Evolutionary conservation across 2,113 vertebrate genomes (phyloP), one percentile per base, ranked within the genome.

Genomic region (Proterorhinus semilunaris): DNA sequence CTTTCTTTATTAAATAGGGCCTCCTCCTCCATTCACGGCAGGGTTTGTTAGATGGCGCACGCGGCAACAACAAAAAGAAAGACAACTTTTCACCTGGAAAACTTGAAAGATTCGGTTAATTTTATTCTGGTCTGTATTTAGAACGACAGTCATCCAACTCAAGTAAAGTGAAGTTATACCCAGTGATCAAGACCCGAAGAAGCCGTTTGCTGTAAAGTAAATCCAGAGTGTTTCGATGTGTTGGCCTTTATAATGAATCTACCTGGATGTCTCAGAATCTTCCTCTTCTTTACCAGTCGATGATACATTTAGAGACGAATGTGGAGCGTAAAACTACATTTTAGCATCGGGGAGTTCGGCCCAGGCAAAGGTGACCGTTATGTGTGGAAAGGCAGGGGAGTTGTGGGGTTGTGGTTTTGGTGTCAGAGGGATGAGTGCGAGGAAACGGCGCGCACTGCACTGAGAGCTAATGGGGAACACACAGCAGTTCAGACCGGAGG

Each of bases 391-490:
- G 53, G 78, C 79, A 72, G 61, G 27, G 58, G 80, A 69, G 68
- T 79, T 69, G 63, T 48, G 54, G n/a, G 55, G 13, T 58, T 61
- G 68, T 10, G 15, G 46, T 55, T 55, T 55, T 12, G 71, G 65
- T 36, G 79, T 76, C 82, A 78, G 83, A 78, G 11, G 86, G 87
- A 84, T 85, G 85, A 88, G 89, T 52, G 65, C 66, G 10, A 90
- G 88, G 88, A 91, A 21, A 82, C 70, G 80, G 68, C 70, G 80
- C 85, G 82, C 88, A 88, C 89, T 92, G 86, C 84, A 88, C 87
- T 83, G 88, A 89, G 78, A 87, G 88, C 90, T 93, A 93, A 93
- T 93, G 87, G 91, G 89, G 91, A 90, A 81, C 81, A 89, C 65
- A 88, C 83, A 89, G 86, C 80, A 84, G 90, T 90, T 91, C 83